Conservation (phyloP, 1,140 invertebrate genomes). For the Ceratina calcarata region DNA sequence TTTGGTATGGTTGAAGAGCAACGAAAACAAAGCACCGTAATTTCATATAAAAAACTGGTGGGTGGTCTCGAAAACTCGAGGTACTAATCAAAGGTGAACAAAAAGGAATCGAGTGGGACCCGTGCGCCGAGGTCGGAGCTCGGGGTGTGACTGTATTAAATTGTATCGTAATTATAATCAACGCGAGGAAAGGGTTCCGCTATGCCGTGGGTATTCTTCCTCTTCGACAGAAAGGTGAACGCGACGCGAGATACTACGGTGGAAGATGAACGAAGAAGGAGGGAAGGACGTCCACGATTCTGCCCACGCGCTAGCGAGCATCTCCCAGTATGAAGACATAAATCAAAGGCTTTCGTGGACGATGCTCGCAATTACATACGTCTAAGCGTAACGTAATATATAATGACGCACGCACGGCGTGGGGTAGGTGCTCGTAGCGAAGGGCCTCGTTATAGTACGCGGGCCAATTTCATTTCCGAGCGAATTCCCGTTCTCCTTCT, state of each 20-base stretch:
- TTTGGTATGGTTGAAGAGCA: too few relatives aligned
- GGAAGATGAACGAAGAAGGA: neutral
- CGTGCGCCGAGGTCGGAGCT: neutral
- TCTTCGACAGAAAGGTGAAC: constrained; percentile 42
- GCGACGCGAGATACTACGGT: neutral
- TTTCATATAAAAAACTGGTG: constrained; percentile 10
- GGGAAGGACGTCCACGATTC: constrained; percentile 37
- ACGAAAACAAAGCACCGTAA: neutral
- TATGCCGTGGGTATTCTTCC: constrained; percentile 28
- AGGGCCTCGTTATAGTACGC: constrained; percentile 73
- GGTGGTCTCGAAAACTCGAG: constrained; percentile 8
- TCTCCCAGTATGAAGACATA: constrained; percentile 77
- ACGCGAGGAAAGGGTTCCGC: neutral
- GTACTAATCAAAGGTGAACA: neutral
- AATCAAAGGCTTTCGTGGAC: constrained; percentile 77
- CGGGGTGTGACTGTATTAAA: constrained; percentile 40
- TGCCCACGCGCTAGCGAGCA: constrained; percentile 70
- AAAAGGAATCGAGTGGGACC: neutral
- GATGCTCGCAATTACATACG: constrained; percentile 78
- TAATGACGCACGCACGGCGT: constrained; percentile 66
- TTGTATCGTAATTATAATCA: constrained; percentile 48
- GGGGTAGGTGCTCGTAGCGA: constrained; percentile 47
- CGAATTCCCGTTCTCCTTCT: constrained; percentile 17
- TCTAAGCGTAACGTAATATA: constrained; percentile 75
- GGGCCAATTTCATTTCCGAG: constrained; percentile 55